phyloP scores from a whole-genome alignment of 2,888 invertebrate genomes.

The Encarsia formosa region DNA sequence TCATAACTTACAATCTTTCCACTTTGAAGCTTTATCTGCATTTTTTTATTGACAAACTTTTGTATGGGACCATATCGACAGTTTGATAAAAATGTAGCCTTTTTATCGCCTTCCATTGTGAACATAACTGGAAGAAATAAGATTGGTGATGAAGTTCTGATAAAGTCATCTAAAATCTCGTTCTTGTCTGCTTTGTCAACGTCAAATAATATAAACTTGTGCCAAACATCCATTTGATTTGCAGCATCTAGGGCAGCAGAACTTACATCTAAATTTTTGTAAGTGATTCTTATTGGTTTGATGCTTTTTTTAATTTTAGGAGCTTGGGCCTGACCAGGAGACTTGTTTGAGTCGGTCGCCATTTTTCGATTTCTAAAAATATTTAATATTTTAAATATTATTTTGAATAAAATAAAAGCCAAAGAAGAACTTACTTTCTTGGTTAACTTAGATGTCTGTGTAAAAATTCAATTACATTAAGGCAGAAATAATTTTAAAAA shows the following conservation, averaged over 20 bases:
- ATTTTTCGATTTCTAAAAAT: too few species aligned
- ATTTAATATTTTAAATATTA: too few species aligned
- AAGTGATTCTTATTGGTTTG: conserved; percentile 41
- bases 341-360: too few species aligned
- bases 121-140: conserved; percentile 41
- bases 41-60: conserved; percentile 34
- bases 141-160: conserved; percentile 38
- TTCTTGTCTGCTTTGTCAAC: conserved; percentile 32
- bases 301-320: too few species aligned
- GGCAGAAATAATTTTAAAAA: too few species aligned
- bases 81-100: conserved; percentile 40
- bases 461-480: too few species aligned
- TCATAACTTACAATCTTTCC: conserved; percentile 38
- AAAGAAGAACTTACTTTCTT: too few species aligned
- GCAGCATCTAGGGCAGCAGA: conserved; percentile 36
- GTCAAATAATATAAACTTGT: conserved; percentile 45
- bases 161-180: conserved; percentile 35
- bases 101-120: conserved; percentile 34
- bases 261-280: conserved; percentile 38
- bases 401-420: too few species aligned
- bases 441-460: too few species aligned
- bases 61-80: conserved; percentile 38
- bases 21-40: conserved; percentile 33
- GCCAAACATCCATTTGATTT: conserved; percentile 42
- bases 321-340: too few species aligned